phyloP scores from a whole-genome alignment of 2,113 vertebrate species.

The Rousettus leschenaultii region DNA sequence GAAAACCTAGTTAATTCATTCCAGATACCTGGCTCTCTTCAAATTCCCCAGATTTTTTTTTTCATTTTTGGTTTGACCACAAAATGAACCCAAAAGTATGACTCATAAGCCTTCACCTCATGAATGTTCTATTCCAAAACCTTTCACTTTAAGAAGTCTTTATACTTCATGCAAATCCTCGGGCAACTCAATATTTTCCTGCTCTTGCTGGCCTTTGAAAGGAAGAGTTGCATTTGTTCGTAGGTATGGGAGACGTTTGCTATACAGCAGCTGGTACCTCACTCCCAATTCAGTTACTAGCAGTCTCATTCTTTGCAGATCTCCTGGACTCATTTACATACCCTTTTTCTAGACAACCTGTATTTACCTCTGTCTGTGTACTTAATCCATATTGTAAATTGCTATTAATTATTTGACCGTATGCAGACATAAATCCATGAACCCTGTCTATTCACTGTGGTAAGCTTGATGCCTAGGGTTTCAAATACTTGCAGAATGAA shows the following conservation, averaged over 20 bases:
- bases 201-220: not conserved
- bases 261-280: not conserved
- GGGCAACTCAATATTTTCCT: not conserved
- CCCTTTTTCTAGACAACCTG: not conserved
- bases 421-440: not conserved
- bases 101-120: slow-evolving; percentile 51
- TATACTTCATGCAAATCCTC: not conserved
- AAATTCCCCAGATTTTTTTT: slow-evolving; percentile 23
- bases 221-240: not conserved
- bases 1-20: slow-evolving; percentile 55
- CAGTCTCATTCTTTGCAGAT: not conserved
- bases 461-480: not conserved
- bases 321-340: not conserved
- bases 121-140: slow-evolving; percentile 19
- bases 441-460: not conserved
- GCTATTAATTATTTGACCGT: not conserved
- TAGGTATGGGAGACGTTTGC: not conserved
- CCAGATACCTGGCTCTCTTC: slow-evolving; percentile 68
- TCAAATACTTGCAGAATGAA: not conserved
- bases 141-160: slow-evolving; percentile 4
- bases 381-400: not conserved
- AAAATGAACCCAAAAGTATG: slow-evolving; percentile 59
- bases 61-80: slow-evolving; percentile 55
- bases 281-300: too few species aligned
- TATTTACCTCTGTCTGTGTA: not conserved